phyloP scores from a whole-genome alignment of 2,113 vertebrate species.

The Casuarius casuarius region DNA sequence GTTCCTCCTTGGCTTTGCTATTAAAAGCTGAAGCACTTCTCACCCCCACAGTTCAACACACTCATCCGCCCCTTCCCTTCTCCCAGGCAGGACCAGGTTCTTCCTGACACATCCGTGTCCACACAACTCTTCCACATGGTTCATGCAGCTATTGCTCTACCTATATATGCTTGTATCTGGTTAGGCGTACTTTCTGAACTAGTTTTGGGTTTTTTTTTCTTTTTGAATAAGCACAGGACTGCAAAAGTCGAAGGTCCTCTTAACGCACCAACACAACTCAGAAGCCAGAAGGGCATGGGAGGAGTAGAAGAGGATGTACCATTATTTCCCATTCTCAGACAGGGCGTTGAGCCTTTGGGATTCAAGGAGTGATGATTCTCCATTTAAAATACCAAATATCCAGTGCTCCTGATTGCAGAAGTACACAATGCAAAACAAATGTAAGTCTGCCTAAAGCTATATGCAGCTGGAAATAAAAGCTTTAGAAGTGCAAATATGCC shows the following conservation, averaged over 20 bases:
- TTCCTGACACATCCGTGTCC: not conserved
- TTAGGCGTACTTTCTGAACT: not conserved
- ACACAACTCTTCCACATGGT: not conserved
- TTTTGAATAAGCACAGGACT: not conserved
- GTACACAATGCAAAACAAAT: not conserved
- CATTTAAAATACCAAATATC: not conserved
- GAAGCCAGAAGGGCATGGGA: not conserved
- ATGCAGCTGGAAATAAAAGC: not conserved
- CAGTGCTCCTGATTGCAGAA: not conserved
- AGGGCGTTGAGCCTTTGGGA: not conserved
- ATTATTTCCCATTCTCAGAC: not conserved
- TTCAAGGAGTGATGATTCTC: not conserved
- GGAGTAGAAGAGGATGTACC: not conserved
- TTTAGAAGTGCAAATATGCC: not conserved
- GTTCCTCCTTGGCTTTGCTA: not conserved
- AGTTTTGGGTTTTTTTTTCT: not conserved
- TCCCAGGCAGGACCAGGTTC: not conserved
- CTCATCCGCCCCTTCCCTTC: not conserved
- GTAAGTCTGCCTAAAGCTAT: not conserved
- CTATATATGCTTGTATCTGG: fast-evolving
- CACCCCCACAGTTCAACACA: fast-evolving
- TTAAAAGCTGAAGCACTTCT: conserved; percentile 1
- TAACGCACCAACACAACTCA: not conserved
- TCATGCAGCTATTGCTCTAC: not conserved
- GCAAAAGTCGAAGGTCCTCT: not conserved